A percentile compares a stretch with the other conserved stretches of the same genome.
Evolutionary conservation across 2,113 vertebrate genomes (phyloP).

Genomic region (Aramus guarauna): DNA sequence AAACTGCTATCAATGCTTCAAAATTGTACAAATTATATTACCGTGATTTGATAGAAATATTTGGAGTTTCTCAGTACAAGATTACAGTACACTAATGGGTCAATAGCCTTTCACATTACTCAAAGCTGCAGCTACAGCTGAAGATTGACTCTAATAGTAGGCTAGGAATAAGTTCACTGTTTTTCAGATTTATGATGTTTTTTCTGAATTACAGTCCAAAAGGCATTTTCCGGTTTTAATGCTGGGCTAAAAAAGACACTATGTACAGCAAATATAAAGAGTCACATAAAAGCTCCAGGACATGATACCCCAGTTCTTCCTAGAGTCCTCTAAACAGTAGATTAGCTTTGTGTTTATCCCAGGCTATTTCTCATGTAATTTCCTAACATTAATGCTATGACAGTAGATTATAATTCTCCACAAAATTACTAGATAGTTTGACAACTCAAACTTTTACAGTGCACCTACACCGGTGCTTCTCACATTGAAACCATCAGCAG

Average conservation of each 20-base stretch:
- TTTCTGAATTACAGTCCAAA: neutral
- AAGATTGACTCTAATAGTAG: neutral
- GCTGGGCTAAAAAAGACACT: neutral
- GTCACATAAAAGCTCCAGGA: neutral
- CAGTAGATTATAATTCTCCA: neutral
- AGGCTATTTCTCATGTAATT: neutral
- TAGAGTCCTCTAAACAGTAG: neutral
- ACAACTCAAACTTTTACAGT: neutral
- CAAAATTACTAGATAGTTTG: neutral
- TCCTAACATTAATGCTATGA: neutral
- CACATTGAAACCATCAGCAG: neutral
- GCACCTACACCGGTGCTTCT: neutral
- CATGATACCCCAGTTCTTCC: neutral
- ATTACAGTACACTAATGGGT: neutral
- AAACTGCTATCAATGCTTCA: neutral
- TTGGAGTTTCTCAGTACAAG: neutral
- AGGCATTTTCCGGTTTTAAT: neutral
- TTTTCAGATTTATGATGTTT: neutral
- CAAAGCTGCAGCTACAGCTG: neutral
- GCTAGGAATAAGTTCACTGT: neutral
- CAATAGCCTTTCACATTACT: neutral
- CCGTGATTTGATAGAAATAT: neutral
- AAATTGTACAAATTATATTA: neutral
- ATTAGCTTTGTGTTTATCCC: neutral
- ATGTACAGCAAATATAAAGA: neutral